Conservation (phyloP, 2,113 vertebrate species). For the Numenius arquata region DNA sequence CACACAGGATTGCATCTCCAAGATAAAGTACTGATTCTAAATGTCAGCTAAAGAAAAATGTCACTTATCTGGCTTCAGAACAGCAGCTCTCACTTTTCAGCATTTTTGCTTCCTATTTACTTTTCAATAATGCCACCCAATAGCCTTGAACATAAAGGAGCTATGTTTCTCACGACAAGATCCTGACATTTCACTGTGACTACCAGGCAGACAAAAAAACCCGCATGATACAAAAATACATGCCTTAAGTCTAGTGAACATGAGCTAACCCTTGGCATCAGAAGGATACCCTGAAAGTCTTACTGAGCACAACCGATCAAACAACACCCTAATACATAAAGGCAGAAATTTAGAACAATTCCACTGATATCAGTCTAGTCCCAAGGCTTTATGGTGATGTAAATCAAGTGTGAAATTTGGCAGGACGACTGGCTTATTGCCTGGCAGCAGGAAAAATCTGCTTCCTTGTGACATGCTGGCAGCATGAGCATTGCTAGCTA, state of each 20-base stretch:
- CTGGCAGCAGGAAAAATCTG: background rate
- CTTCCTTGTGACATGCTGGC: background rate
- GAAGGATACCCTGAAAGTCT: background rate
- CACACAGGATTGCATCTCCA: background rate
- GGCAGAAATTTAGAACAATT: background rate
- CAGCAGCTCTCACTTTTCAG: background rate
- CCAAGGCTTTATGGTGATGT: background rate
- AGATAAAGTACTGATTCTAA: background rate
- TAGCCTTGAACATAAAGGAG: background rate
- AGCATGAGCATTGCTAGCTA: background rate
- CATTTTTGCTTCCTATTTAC: background rate
- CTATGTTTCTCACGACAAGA: background rate
- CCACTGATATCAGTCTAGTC: background rate
- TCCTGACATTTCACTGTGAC: background rate
- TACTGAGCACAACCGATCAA: background rate
- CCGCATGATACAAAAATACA: background rate
- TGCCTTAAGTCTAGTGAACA: background rate
- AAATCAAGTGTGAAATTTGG: background rate
- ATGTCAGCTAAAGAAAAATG: background rate
- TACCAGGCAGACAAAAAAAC: background rate
- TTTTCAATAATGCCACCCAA: background rate
- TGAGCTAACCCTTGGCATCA: background rate
- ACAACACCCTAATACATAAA: background rate
- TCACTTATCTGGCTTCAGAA: background rate
- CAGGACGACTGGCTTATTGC: background rate